These are phyloP conservation scores for Pseudococcus longispinus DNA, from an alignment of 2,888 invertebrate genomes.

Conservation along the genomic window DNA sequence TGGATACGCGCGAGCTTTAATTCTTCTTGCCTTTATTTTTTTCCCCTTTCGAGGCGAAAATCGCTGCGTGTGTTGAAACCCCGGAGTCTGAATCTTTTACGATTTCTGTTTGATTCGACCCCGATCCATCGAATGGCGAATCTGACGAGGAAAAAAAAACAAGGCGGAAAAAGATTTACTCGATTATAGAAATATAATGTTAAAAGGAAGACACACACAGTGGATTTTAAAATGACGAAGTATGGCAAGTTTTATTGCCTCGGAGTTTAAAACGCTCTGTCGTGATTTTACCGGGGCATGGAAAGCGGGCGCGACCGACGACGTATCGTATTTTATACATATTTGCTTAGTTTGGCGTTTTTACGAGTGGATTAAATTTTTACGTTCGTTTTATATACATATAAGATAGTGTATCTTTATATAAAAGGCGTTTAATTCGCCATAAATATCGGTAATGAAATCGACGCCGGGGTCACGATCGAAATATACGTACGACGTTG, in stretches of 20 bases:
- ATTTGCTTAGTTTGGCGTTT: conserved; percentile 30
- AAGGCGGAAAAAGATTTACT: not conserved
- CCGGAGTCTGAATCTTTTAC: not conserved
- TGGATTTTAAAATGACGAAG: not conserved
- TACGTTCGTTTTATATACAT: conserved; percentile 25
- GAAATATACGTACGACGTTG: not conserved
- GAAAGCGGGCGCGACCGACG: not conserved
- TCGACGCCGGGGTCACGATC: not conserved
- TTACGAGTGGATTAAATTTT: conserved; percentile 42
- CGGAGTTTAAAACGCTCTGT: not conserved
- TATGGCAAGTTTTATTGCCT: not conserved
- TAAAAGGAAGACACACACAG: not conserved
- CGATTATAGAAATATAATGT: not conserved
- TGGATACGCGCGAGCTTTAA: not conserved
- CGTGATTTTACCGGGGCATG: not conserved
- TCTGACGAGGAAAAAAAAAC: not conserved
- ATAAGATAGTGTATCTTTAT: not conserved
- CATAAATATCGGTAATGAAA: conserved; percentile 40
- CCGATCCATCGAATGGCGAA: not conserved
- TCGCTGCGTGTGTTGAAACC: not conserved
- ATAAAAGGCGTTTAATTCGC: conserved; percentile 28
- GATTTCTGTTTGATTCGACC: not conserved
- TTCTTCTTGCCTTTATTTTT: not conserved
- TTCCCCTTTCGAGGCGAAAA: not conserved
- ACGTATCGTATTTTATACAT: conserved; percentile 26